These are phyloP conservation scores for Mola mola DNA, from an alignment of 2,113 vertebrate genomes.

Conservation along the genomic window DNA sequence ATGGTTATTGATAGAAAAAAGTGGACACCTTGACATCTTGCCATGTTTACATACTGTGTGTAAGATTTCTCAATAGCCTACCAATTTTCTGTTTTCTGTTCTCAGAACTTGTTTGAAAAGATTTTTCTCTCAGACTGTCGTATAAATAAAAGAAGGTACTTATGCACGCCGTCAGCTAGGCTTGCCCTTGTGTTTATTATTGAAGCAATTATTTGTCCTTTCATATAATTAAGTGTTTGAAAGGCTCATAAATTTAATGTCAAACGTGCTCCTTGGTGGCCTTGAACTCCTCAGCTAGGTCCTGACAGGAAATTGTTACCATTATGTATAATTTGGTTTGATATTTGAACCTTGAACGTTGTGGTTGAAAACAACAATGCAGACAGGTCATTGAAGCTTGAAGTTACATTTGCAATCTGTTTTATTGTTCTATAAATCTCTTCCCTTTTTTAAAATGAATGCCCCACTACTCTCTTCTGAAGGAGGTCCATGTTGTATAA, in stretches of 20 bases:
- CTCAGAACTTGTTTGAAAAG: too few relatives aligned
- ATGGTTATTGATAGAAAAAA: too few relatives aligned
- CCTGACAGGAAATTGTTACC: constrained; percentile 42
- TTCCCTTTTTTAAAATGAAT: constrained; percentile 56
- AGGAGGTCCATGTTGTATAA: constrained; percentile 32
- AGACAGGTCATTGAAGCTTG: not conserved
- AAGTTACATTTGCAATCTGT: constrained; percentile 12
- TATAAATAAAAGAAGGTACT: too few relatives aligned
- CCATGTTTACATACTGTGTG: too few relatives aligned
- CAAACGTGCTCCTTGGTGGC: constrained; percentile 41
- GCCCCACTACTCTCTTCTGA: constrained; percentile 41
- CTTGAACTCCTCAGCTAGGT: constrained; percentile 36
- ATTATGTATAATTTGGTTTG: constrained; percentile 32
- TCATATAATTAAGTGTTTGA: constrained; percentile 36
- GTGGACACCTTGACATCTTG: too few relatives aligned
- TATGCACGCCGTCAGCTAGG: too few relatives aligned
- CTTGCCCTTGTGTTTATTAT: constrained; percentile 41
- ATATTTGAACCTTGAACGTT: too few relatives aligned
- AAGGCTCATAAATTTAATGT: constrained; percentile 45
- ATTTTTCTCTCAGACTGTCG: too few relatives aligned
- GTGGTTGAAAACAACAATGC: too few relatives aligned
- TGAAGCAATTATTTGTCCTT: constrained; percentile 43
- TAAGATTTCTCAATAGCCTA: too few relatives aligned
- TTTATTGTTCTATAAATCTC: constrained; percentile 34
- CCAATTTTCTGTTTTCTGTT: too few relatives aligned